Conservation (phyloP, 2,888 invertebrate genomes). For the Drosophila meridionalis region DNA sequence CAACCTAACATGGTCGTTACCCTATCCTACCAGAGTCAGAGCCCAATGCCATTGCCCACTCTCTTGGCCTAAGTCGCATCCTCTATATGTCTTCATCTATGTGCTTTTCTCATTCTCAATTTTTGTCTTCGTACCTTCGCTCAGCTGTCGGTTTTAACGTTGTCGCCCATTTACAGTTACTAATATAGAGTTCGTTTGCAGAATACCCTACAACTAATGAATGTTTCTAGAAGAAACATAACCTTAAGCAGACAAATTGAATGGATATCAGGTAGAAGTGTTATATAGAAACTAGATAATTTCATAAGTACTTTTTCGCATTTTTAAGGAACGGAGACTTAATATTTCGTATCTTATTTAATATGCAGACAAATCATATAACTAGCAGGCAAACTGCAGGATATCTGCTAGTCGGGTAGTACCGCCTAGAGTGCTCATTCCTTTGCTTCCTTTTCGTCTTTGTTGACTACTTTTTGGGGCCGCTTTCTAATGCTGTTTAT, state of each 20-base stretch:
- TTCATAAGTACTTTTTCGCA: too few relatives aligned
- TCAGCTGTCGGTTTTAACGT: constrained; percentile 52
- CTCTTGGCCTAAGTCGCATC: background rate
- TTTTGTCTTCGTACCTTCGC: constrained; percentile 28
- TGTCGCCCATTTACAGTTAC: constrained; percentile 33
- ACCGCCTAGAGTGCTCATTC: background rate
- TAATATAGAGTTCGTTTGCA: constrained; percentile 5
- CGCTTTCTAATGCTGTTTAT: constrained; percentile 56
- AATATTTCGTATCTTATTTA: background rate
- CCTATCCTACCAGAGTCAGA: constrained; percentile 19
- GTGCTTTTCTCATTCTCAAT: constrained; percentile 26
- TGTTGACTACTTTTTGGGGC: constrained; percentile 30
- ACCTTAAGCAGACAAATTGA: background rate
- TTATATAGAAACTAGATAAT: too few relatives aligned
- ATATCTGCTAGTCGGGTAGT: background rate
- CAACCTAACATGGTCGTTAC: constrained; percentile 37
- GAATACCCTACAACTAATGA: background rate
- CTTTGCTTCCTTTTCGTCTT: background rate
- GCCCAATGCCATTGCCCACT: constrained; percentile 40
- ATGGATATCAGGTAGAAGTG: background rate
- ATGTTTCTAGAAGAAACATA: background rate
- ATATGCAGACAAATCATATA: background rate
- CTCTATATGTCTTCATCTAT: background rate
- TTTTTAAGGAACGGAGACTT: background rate
- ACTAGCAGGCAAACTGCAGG: background rate